phyloP scores from a whole-genome alignment of 2,113 vertebrate genomes.

The Hyaena hyaena region DNA sequence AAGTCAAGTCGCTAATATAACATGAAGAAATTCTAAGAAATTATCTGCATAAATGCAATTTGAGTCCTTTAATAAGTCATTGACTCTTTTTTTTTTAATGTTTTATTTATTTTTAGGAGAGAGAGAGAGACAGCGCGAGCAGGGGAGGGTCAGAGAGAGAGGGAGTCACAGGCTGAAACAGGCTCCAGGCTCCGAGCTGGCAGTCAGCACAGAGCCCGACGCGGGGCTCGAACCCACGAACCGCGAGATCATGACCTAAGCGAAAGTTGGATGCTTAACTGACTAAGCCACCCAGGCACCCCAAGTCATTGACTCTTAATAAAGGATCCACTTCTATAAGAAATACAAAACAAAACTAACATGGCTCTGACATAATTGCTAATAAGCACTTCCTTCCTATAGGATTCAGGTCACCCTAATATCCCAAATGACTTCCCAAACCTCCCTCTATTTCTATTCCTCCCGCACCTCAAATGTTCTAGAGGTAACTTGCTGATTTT shows the following conservation, averaged over 20 bases:
- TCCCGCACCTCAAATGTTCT: neutral
- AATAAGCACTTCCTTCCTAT: neutral
- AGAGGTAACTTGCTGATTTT: neutral
- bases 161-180: too few species aligned
- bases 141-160: too few species aligned
- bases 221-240: too few species aligned
- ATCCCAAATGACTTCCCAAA: neutral
- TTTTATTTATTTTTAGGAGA: too few species aligned
- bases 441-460: neutral
- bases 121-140: too few species aligned
- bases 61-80: neutral
- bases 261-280: too few species aligned
- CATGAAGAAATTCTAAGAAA: neutral
- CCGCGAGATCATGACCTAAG: too few species aligned
- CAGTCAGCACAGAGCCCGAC: too few species aligned
- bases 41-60: neutral
- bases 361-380: neutral
- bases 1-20: neutral
- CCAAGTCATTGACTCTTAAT: neutral
- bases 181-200: too few species aligned
- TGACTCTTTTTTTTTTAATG: neutral
- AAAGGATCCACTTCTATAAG: neutral
- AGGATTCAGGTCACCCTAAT: neutral
- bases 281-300: too few species aligned
- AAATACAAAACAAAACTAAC: conserved; percentile 15